Percentiles rank a stretch among this genome's conserved stretches.
Conservation (phyloP, 1,140 invertebrate species). For the Eupeodes corollae region DNA sequence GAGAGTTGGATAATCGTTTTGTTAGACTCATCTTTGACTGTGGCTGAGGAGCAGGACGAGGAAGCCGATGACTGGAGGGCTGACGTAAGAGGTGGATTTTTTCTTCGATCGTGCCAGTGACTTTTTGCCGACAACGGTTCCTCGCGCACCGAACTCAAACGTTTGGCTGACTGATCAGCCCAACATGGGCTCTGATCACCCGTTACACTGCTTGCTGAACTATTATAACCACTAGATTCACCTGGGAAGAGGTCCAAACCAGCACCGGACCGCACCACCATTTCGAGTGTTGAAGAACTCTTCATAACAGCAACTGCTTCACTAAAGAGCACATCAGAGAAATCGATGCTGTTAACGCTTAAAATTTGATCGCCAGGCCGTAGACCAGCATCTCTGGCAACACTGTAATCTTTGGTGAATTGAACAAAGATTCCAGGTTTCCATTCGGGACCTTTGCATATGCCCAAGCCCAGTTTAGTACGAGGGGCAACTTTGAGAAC, state of each 20-base stretch:
- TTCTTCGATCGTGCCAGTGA: not conserved
- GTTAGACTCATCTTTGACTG: slow-evolving; percentile 38
- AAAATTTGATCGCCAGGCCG: slow-evolving; percentile 86
- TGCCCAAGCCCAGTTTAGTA: slow-evolving; percentile 58
- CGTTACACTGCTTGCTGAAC: slow-evolving; percentile 62
- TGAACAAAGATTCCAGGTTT: slow-evolving; percentile 80
- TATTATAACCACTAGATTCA: slow-evolving; percentile 69
- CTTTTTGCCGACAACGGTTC: slow-evolving; percentile 11
- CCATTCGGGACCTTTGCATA: slow-evolving; percentile 74
- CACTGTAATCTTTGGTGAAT: slow-evolving; percentile 79
- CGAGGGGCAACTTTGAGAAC: slow-evolving; percentile 52
- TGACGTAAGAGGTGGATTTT: not conserved
- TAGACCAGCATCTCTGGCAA: slow-evolving; percentile 75
- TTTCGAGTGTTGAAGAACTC: slow-evolving; percentile 56
- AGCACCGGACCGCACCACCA: slow-evolving; percentile 59
- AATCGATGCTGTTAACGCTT: slow-evolving; percentile 75
- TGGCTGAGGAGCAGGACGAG: not conserved
- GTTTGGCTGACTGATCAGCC: slow-evolving; percentile 43
- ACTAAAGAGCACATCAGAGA: slow-evolving; percentile 63
- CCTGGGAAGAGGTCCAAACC: slow-evolving; percentile 65
- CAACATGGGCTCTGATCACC: slow-evolving; percentile 56
- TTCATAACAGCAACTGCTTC: slow-evolving; percentile 73
- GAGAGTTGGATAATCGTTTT: slow-evolving; percentile 56
- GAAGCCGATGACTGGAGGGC: not conserved
- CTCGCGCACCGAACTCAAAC: slow-evolving; percentile 56